phyloP scores from a whole-genome alignment of 30 jellyfish, hydroid and myxozoan species.

The Nemopilema nomurai region DNA sequence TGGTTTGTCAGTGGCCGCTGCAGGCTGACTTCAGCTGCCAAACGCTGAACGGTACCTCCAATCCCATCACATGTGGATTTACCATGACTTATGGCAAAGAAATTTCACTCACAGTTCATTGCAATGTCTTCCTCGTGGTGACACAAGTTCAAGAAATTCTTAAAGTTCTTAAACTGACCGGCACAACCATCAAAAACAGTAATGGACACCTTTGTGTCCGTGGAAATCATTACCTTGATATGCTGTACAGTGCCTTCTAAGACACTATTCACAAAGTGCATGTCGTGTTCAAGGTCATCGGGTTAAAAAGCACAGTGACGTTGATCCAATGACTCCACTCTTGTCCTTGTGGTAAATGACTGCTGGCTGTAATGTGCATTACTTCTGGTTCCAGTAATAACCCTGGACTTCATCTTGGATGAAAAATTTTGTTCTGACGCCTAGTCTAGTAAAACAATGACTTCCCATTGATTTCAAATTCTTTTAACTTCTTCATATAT shows the following conservation, averaged over 20 bases:
- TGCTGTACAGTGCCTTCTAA: too few relatives aligned
- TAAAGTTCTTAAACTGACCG: conserved; percentile 74
- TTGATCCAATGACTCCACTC: not conserved
- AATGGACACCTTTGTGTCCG: too few relatives aligned
- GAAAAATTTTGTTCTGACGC: too few relatives aligned
- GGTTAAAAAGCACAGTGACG: conserved; percentile 52
- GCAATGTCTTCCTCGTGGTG: conserved; percentile 52
- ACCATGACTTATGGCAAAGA: conserved; percentile 76
- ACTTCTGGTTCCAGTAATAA: too few relatives aligned
- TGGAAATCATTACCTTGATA: not conserved
- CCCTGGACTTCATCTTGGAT: too few relatives aligned
- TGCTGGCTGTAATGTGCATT: conserved; percentile 42
- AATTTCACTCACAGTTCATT: conserved; percentile 65
- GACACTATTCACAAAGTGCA: not conserved
- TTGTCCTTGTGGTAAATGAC: not conserved
- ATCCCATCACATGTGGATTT: conserved; percentile 81
- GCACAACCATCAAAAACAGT: conserved; percentile 79
- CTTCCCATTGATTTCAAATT: too few relatives aligned
- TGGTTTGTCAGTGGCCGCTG: conserved; percentile 10
- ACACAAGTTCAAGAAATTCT: conserved; percentile 54
- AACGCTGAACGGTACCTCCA: conserved; percentile 77
- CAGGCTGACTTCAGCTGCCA: too few relatives aligned
- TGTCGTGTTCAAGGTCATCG: conserved; percentile 18
- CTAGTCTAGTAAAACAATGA: too few relatives aligned
- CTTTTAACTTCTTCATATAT: too few relatives aligned